These are phyloP conservation scores for Molossus alvarezi DNA, from an alignment of 2,797 vertebrate species.

Conservation along the genomic window DNA sequence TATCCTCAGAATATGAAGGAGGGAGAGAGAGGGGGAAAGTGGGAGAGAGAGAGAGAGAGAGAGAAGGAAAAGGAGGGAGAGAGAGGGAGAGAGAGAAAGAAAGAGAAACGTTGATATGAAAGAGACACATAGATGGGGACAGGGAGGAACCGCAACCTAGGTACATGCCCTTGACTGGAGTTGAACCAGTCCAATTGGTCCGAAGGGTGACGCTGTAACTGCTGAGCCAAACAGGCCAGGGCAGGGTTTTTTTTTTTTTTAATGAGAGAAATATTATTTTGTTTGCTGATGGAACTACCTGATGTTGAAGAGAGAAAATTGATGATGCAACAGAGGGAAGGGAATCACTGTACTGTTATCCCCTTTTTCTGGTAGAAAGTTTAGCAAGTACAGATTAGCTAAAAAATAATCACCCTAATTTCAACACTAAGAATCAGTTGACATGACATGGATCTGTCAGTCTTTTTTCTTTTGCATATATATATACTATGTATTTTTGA, in stretches of 20 bases:
- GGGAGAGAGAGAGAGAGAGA: no score
- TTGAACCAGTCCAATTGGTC: no score
- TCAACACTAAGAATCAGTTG: neutral
- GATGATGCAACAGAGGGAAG: neutral
- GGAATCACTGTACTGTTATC: neutral
- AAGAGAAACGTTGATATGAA: no score
- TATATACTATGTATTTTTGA: neutral
- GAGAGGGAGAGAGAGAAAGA: no score
- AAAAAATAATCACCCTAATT: neutral
- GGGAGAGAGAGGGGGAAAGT: no score
- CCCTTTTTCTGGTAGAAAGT: neutral
- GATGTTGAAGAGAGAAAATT: neutral
- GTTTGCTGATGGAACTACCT: neutral
- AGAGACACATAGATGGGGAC: no score
- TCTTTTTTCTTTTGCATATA: slow-evolving; percentile 18
- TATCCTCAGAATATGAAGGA: no score
- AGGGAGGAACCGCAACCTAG: no score
- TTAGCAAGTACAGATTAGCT: neutral
- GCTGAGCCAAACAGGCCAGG: no score
- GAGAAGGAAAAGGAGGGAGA: no score
- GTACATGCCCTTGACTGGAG: no score
- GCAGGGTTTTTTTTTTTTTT: neutral
- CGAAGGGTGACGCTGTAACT: no score
- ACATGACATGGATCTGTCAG: neutral
- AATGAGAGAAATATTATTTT: neutral